Evolutionary conservation across 1,140 invertebrate species (phyloP), one percentile per base, ranked within the genome.

Genomic region (Leguminivora glycinivorella): DNA sequence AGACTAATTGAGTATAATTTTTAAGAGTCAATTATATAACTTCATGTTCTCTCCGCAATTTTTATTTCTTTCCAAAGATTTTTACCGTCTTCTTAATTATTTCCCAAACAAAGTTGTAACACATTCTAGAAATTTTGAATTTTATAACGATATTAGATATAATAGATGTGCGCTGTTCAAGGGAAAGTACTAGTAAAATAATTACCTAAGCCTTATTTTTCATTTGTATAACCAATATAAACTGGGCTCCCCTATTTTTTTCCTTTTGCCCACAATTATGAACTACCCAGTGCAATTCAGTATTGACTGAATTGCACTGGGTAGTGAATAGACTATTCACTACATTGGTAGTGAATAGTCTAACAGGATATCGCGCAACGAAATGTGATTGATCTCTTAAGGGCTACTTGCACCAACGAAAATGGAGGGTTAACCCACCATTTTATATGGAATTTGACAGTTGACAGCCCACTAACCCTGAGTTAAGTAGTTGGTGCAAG

Each of bases 1-100:
- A 79, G 67, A 80, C 52, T 63, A 75, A 74, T 71, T 81, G 75
- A 77, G 75, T 79, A 81, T 80, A 75, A 72, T 72, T 76, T 82
- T 71, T 52, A 56, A 63, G 34, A 52, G 58, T 63, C 24, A 31
- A 17, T 29, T 63, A 26, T 60, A 19, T n/a, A 29, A 10, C 6
- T 63, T 31, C 22, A 63, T 63, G 17, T 17, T 17, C 1, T 22
- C 19, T n/a, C 3, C 47, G n/a, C 10, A 43, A 6, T 22, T 22
- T 2, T 22, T 52, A 5, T 47, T 47, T 47, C n/a, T 52, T 52
- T 19, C 19, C 7, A 43, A 43, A n/a, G 14, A 43, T 17, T 43
- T 5, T 43, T 43, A 43, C 3, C 10, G 40, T 43, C 14, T 43
- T 38, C 14, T 17, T 43, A 17, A 43, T 43, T 43, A n/a, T 5